Conservation (phyloP, 2,797 vertebrate species). For the Lemur catta region DNA sequence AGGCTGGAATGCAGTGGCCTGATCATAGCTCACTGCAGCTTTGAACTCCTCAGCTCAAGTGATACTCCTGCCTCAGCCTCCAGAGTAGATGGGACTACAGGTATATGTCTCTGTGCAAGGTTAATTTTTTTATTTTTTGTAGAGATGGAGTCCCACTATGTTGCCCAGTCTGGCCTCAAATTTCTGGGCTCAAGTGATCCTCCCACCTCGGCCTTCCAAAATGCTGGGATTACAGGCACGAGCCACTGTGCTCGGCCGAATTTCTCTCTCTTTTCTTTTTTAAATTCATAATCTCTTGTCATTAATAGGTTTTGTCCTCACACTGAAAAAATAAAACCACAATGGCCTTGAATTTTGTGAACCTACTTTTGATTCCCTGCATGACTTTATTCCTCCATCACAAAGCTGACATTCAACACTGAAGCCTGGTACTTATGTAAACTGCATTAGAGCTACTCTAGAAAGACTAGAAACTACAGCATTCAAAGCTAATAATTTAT, state of each 20-base stretch:
- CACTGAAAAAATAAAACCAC: neutral
- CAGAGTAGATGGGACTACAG: neutral
- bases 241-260: neutral
- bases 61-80: neutral
- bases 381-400: conserved; percentile 35
- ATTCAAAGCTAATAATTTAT: neutral
- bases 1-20: neutral
- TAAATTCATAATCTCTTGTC: neutral
- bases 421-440: conserved; percentile 58
- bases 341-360: conserved; percentile 11
- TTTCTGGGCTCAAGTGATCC: neutral
- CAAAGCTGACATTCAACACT: conserved; percentile 60
- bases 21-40: neutral
- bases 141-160: neutral
- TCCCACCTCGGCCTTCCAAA: neutral
- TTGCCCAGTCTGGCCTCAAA: neutral
- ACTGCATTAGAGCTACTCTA: conserved; percentile 43
- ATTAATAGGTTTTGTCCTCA: neutral
- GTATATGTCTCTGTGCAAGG: neutral
- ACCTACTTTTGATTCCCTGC: conserved; percentile 63
- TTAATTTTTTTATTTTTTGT: neutral
- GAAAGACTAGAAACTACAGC: conserved; percentile 31
- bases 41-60: neutral
- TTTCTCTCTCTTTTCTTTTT: neutral
- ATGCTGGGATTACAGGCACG: neutral